A percentile compares a stretch with the other conserved stretches of the same genome.
phyloP scores from a whole-genome alignment of 2,888 invertebrate species.

The Lasioglossum calceatum region DNA sequence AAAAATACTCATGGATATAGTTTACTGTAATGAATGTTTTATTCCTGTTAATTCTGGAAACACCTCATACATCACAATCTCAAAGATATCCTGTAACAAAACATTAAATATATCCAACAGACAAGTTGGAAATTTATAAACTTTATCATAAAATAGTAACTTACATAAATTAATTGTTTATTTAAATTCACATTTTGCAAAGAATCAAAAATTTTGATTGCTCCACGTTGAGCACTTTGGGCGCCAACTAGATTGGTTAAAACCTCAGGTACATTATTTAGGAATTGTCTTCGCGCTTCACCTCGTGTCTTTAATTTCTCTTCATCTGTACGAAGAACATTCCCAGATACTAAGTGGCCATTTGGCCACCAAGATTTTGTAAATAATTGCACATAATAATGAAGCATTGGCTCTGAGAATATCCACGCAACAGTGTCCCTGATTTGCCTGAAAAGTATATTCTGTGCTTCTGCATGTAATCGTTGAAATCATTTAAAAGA shows the following conservation, averaged over 20 bases:
- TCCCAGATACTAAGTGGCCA: constrained; percentile 89
- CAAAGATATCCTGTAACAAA: constrained; percentile 85
- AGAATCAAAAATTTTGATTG: constrained; percentile 94
- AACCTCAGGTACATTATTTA: constrained; percentile 91
- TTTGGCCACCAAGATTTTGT: constrained; percentile 96
- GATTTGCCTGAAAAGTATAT: constrained; percentile 88
- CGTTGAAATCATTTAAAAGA: neutral
- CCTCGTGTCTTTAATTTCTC: constrained; percentile 89
- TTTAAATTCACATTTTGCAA: constrained; percentile 94
- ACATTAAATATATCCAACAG: neutral
- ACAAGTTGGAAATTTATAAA: neutral
- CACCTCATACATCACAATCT: constrained; percentile 85
- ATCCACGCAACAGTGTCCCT: constrained; percentile 94
- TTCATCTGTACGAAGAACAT: constrained; percentile 86
- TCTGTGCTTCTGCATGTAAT: neutral
- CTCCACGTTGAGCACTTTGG: constrained; percentile 93
- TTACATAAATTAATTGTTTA: constrained; percentile 96
- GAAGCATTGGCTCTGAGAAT: constrained; percentile 95
- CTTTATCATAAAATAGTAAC: constrained; percentile 79
- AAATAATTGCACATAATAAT: constrained; percentile 93
- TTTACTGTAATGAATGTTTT: constrained; percentile 42
- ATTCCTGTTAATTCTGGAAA: constrained; percentile 85
- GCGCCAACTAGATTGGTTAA: constrained; percentile 94
- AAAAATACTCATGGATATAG: neutral
- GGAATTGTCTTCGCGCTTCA: constrained; percentile 89